Conservation (phyloP, 2,113 vertebrate species). For the Callionymus lyra region DNA sequence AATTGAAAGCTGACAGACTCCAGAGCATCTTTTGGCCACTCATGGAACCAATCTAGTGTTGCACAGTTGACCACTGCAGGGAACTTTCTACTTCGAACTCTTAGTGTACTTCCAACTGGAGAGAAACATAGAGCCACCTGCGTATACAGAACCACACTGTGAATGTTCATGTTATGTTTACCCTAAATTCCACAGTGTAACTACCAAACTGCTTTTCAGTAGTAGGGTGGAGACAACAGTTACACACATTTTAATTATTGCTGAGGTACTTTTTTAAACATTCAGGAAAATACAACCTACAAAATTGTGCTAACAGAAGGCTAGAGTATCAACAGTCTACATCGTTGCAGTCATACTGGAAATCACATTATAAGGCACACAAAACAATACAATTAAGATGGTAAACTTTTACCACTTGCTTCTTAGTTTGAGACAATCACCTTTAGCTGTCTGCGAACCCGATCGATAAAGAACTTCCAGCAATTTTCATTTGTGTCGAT, state of each 20-base stretch:
- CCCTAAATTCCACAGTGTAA: no score
- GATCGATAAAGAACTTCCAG: constrained; percentile 92
- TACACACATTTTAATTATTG: neutral
- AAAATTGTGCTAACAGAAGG: no score
- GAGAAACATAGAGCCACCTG: constrained; percentile 90
- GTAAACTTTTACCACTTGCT: no score
- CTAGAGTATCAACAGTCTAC: no score
- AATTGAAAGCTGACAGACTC: constrained; percentile 88
- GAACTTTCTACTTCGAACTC: constrained; percentile 80
- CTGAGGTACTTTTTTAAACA: no score
- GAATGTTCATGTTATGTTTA: no score
- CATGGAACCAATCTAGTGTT: constrained; percentile 86
- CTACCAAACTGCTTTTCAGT: no score
- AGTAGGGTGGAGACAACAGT: no score
- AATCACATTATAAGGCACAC: constrained; percentile 24
- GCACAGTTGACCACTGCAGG: constrained; percentile 81
- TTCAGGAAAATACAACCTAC: no score
- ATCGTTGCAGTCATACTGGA: constrained; percentile 17
- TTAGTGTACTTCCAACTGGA: constrained; percentile 77
- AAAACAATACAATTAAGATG: constrained; percentile 42
- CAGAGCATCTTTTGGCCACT: constrained; percentile 84
- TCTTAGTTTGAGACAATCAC: constrained; percentile 58
- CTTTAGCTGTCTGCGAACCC: constrained; percentile 81
- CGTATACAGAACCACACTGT: neutral
- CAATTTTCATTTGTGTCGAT: constrained; percentile 82